Evolutionary conservation across 1,140 invertebrate species (phyloP), one percentile per base, ranked within the genome.

Genomic region (Triops longicaudatus): DNA sequence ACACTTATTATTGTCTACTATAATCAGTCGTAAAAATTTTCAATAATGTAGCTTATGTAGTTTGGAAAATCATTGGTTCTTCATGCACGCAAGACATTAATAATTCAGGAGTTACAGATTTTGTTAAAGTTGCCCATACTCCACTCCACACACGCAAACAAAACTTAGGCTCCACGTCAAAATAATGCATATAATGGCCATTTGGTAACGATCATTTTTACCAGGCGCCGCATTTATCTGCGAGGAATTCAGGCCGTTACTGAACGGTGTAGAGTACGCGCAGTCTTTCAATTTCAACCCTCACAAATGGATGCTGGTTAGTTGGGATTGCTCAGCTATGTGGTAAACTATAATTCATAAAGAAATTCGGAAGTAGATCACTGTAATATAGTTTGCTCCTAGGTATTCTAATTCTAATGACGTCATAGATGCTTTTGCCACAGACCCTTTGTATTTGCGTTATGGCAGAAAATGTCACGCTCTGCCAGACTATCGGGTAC

Each of bases 201-300:
- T n/a, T n/a, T n/a, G n/a, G n/a, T 37, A 37, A 72, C 75, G 41
- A 37, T 42, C 73, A 26, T 78, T 22, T 72, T 73, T 80, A 82
- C 26, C 72, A 87, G 92, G 95, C 12, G 91, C 93, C 4, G 90
- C 96, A 1, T 95, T 98, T 81, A 93, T 98, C 77, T 99, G 96
- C 81, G 94, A 95, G 0, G 97, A 99, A 86, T 96, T 92, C 82
- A 89, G 95, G 26, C 89, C 94, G 80, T 85, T 95, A 11, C 91
- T 97, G 89, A 90, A 92, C 80, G 97, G 97, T 11, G 86, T 97
- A 5, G 94, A 98, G 82, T 88, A 88, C 76, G 94, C 93, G 0
- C 91, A 96, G 79, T 97, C 95, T 0, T 96, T 97, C 83, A 96
- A 97, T 83, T 96, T 97, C 81, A 98, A 98, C 82, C 95, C 96